A percentile compares a stretch with the other conserved stretches of the same genome.
phyloP scores from a whole-genome alignment of 1,140 invertebrate species.

The Bombus ignitus region DNA sequence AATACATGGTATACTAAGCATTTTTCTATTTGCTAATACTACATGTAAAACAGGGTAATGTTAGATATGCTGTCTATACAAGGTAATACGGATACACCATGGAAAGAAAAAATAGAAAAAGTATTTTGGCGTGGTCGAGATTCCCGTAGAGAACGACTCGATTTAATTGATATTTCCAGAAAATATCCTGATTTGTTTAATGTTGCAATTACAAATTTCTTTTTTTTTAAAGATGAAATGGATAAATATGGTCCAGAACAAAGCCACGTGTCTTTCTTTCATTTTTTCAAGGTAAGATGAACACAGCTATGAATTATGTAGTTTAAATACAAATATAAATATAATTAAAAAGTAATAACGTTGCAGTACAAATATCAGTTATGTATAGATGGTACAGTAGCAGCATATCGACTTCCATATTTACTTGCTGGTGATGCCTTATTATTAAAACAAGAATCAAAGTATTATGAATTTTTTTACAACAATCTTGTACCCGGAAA shows the following conservation, averaged over 20 bases:
- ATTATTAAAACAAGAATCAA: conserved; percentile 96
- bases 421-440: conserved; percentile 93
- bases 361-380: conserved; percentile 97
- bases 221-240: conserved; percentile 95
- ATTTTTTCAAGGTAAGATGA: conserved; percentile 94
- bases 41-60: conserved; percentile 86
- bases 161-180: conserved; percentile 91
- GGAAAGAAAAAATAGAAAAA: conserved; percentile 89
- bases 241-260: conserved; percentile 92
- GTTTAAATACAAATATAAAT: not conserved
- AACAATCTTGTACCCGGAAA: conserved; percentile 87
- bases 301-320: not conserved
- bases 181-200: conserved; percentile 93
- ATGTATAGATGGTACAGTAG: conserved; percentile 97
- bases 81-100: conserved; percentile 88
- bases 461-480: conserved; percentile 98
- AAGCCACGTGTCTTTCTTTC: conserved; percentile 94
- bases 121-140: conserved; percentile 97
- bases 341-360: conserved; percentile 48
- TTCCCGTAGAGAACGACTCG: conserved; percentile 91
- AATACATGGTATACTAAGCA: not conserved
- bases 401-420: conserved; percentile 97
- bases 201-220: conserved; percentile 97
- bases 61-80: conserved; percentile 95
- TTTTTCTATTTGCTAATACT: conserved; percentile 23